These are phyloP conservation scores for Oryzias woworae DNA, from an alignment of 2,113 vertebrate species.

Conservation along the genomic window DNA sequence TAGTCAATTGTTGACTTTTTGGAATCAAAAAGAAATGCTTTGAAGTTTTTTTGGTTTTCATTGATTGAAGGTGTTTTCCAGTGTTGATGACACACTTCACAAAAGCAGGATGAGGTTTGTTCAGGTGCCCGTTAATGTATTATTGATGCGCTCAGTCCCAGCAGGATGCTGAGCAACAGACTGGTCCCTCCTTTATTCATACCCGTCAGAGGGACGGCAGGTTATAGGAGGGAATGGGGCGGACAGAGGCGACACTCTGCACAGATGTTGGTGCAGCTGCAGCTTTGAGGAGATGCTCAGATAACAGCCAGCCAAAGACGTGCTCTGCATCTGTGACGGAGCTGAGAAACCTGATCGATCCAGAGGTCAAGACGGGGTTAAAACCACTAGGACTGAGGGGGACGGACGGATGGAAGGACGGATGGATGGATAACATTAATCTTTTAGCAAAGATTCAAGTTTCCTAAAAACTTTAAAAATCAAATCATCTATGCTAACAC, in stretches of 20 bases:
- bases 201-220: conserved; percentile 83
- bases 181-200: conserved; percentile 81
- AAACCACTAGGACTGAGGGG: conserved; percentile 21
- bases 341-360: conserved; percentile 49
- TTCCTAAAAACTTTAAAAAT: too few relatives aligned
- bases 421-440: too few relatives aligned
- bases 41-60: background rate
- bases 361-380: conserved; percentile 38
- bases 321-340: conserved; percentile 51
- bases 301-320: conserved; percentile 50
- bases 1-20: too few relatives aligned
- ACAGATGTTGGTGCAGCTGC: conserved; percentile 91
- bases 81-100: conserved; percentile 12
- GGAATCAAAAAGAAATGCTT: too few relatives aligned
- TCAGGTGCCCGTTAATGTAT: conserved; percentile 51
- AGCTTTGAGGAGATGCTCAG: conserved; percentile 57
- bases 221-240: conserved; percentile 89
- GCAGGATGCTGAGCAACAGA: conserved; percentile 69
- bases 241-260: conserved; percentile 80
- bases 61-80: background rate
- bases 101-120: conserved; percentile 24
- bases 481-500: too few relatives aligned
- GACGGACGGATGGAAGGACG: background rate
- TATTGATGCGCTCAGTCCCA: conserved; percentile 65
- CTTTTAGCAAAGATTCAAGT: too few relatives aligned